Evolutionary conservation across 2,888 invertebrate genomes (phyloP), one percentile per base, ranked within the genome.

Genomic region (Prenolepis imparis): DNA sequence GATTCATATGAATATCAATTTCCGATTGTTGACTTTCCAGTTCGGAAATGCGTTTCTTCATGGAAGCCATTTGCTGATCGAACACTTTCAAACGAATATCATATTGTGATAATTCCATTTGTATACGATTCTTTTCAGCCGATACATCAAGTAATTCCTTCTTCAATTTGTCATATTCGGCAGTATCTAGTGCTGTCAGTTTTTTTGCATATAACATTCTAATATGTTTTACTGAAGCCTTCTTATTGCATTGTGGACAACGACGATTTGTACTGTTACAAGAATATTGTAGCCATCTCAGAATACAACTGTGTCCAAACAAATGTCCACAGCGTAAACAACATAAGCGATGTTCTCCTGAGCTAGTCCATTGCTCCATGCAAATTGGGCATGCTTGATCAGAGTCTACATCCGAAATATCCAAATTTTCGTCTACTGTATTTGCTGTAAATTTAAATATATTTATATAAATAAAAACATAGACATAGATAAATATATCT

Each of bases 301-400:
- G 95, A 11, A 98, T 97, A 93, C 99, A 99, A 24, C 96, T 96
- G 0, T 96, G 95, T 0, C 99, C 99, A 94, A 98, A 99, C 9
- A 99, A 95, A 95, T 99, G 99, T 0, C 99, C 99, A 94, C 99
- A 99, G 92, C 97, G 97, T 11, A 99, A 95, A 0, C 98, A 97
- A n/a, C 97, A 97, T 3, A 99, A 95, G 75, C 98, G 96, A 94
- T 99, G 99, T 0, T 96, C 96, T 0, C 99, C 99, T 0, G 97
- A 96, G 93, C 97, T 98, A 4, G 97, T 97, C 98, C 98, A 99
- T 3, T 96, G 95, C 80, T 99, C 99, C 87, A 98, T 95, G 93
- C 99, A 99, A 87, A 99, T 98, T 0, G 98, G 96, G 91, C 99
- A 99, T 0, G 96, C 96, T 91, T 96, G 96, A 0, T 97, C 97